Base-by-base conservation (phyloP, 1,140 invertebrate genomes). In the Ladona fulva region DNA sequence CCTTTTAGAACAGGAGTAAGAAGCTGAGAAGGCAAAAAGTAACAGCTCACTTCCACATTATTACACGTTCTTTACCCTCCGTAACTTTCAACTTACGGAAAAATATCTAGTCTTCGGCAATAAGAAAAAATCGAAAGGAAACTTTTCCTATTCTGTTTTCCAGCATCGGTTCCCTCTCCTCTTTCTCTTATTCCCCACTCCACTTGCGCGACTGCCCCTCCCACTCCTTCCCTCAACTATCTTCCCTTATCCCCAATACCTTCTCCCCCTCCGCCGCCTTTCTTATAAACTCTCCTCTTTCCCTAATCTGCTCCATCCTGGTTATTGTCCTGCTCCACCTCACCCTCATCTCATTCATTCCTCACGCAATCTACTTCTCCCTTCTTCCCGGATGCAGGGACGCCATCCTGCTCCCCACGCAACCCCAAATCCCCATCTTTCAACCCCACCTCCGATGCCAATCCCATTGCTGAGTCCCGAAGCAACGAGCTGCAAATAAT, bases 301-400 rank as follows among this genome's bases (percentile, higher is more conserved):
- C 52, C 52, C 52, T 66, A 66, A 66, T 66, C 52, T 66, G 52
- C 52, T 66, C 52, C 52, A 66, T 66, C 16, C 52, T 66, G 52
- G 52, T 66, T 66, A 66, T 66, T 66, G 52, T 66, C 52, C 44
- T 52, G 44, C 44, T 11, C 10, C 44, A 52, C 44, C 44, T 19
- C 44, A 11, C 44, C 44, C 52, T 37, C 29, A 37, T 37, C 29
- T 37, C 29, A 37, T 37, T 37, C 29, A 37, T 37, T 37, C 29
- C 29, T 37, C 29, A 37, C 29, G 3, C 29, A 37, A n/a, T n/a
- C n/a, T n/a, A n/a, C n/a, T n/a, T n/a, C n/a, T 19, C 10, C 44
- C 44, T 11, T 52, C 44, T 19, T 19, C 44, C 44, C 10, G 44
- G 44, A 10, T 19, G 10, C 44, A 52, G 19, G 10, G 10, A 10